Base-by-base conservation (phyloP, 2,888 invertebrate species). In the Eupeodes latifasciatus region DNA sequence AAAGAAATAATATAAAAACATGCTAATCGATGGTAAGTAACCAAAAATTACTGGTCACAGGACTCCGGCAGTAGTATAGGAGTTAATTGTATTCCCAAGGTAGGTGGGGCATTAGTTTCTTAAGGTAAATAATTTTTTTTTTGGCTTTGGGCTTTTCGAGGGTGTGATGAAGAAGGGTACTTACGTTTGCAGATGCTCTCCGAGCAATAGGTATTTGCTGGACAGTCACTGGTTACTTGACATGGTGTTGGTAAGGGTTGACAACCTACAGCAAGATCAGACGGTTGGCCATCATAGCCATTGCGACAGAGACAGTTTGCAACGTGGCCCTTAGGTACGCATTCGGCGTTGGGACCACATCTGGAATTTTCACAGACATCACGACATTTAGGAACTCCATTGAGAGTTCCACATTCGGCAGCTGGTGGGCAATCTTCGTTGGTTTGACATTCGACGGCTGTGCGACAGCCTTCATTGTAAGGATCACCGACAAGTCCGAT, bases 311-410 rank as follows among this genome's bases (percentile, higher is more conserved):
- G 95, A 92, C 98, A 98, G 90, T 96, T 95, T 14, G 96, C 96
- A 53, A 94, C 94, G 93, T 98, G 98, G 91, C 96, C 95, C 79
- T 95, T 94, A 84, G 97, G 96, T 82, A 95, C 92, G 93, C 98
- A 98, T 92, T 98, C 97, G 44, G 98, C 95, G 93, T 98, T 98
- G 4, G 95, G 95, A 78, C 97, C 98, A 94, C 98, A 98, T 87
- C 94, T 94, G 0, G 96, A 95, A 90, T 95, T 95, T 91, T 97
- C 96, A 92, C 98, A 98, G 47, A 96, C 97, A 94, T 97, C 96
- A 93, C 95, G 96, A 93, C 98, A 98, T 94, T 97, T 98, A 61
- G 96, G 96, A 72, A 95, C 94, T 61, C 96, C 96, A 91, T 96
- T 96, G 5, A 95, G 94, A 89, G 95, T 95, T 27, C 96, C 95